A percentile compares a stretch with the other conserved stretches of the same genome.
These are phyloP conservation scores for Rhyacophila brunnea DNA, from an alignment of 1,140 invertebrate genomes.

Conservation along the genomic window DNA sequence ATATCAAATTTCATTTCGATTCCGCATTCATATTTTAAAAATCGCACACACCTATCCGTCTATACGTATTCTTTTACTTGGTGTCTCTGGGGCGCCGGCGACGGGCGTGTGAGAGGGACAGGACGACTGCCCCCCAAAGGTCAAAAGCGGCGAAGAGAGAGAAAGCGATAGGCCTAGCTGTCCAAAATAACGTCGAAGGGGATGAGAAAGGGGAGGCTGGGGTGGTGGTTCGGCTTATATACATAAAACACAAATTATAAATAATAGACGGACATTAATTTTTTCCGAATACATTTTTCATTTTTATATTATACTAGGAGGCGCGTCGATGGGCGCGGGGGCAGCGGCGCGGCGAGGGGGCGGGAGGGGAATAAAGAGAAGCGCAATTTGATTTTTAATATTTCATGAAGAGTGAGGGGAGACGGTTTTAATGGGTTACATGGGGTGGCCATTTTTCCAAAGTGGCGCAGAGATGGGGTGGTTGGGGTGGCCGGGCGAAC, in stretches of 20 bases:
- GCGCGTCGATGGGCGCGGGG: constrained; percentile 47
- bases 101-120: not conserved
- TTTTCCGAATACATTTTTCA: constrained; percentile 56
- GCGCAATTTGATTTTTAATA: constrained; percentile 60
- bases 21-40: constrained; percentile 34
- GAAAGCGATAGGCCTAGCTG: not conserved
- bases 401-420: constrained; percentile 54
- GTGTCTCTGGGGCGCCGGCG: constrained; percentile 16
- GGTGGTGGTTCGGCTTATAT: constrained; percentile 30
- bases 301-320: constrained; percentile 53
- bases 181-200: constrained; percentile 1
- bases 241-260: constrained; percentile 52
- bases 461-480: constrained; percentile 11
- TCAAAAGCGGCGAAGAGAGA: not conserved
- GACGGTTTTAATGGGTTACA: constrained; percentile 52
- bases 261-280: constrained; percentile 55
- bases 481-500: constrained; percentile 21
- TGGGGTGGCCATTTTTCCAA: constrained; percentile 34
- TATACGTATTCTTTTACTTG: constrained; percentile 29
- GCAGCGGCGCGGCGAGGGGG: constrained; percentile 42
- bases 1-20: constrained; percentile 36
- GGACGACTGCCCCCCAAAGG: not conserved
- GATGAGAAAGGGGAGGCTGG: not conserved
- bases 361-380: constrained; percentile 56
- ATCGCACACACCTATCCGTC: constrained; percentile 24